A percentile compares a stretch with the other conserved stretches of the same genome.
phyloP scores from a whole-genome alignment of 2,888 invertebrate species.

The Limnephilus marmoratus region DNA sequence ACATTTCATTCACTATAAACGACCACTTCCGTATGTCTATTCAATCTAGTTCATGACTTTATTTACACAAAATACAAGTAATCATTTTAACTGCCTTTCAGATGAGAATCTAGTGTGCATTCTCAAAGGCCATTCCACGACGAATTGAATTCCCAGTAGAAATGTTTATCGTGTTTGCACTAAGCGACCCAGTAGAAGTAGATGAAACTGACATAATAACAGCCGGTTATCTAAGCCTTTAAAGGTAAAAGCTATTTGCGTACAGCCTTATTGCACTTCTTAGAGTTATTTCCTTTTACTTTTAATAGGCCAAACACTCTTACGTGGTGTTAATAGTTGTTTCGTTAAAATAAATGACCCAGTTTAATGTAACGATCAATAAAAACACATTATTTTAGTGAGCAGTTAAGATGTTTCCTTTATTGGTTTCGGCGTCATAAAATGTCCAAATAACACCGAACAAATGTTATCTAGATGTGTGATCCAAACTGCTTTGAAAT shows the following conservation, averaged over 20 bases:
- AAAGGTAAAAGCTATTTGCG: constrained; percentile 7
- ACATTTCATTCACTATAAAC: background rate
- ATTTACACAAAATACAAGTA: no score
- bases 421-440: background rate
- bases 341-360: background rate
- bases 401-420: background rate
- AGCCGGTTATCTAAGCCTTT: background rate
- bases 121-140: background rate
- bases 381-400: background rate
- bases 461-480: no score
- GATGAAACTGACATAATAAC: background rate
- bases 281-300: background rate
- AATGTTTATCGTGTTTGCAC: background rate
- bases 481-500: no score
- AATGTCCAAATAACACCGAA: background rate
- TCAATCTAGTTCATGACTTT: background rate
- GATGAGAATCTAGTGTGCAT: background rate
- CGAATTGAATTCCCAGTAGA: background rate
- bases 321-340: background rate
- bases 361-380: background rate
- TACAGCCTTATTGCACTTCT: background rate
- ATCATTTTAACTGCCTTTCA: background rate
- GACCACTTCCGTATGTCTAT: background rate
- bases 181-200: background rate
- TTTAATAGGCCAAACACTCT: background rate